A percentile compares a stretch with the other conserved stretches of the same genome.
phyloP scores from a whole-genome alignment of 2,113 vertebrate species.

The Cololabis saira region DNA sequence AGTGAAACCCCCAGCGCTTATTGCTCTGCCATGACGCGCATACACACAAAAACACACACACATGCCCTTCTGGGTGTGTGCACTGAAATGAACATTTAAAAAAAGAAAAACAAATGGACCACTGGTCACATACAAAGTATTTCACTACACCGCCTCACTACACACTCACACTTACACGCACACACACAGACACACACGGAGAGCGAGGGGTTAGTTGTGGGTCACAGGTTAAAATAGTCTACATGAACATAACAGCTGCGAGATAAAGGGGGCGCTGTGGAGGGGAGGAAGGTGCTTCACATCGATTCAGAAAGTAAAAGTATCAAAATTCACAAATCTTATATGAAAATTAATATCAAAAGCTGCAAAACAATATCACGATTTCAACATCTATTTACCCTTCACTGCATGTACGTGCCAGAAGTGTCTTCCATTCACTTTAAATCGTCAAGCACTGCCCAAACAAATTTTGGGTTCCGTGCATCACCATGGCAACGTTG shows the following conservation, averaged over 20 bases:
- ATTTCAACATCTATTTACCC: too few relatives aligned
- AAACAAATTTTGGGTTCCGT: too few relatives aligned
- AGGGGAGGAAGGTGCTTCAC: neutral
- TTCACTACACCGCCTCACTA: conserved; percentile 24
- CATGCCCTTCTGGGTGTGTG: conserved; percentile 40
- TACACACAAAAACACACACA: conserved; percentile 40
- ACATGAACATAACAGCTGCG: conserved; percentile 42
- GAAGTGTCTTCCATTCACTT: too few relatives aligned
- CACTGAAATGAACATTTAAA: conserved; percentile 40
- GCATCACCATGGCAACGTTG: too few relatives aligned
- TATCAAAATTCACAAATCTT: neutral
- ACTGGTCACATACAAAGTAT: conserved; percentile 42
- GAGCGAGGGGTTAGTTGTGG: conserved; percentile 58
- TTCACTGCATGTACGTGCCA: too few relatives aligned
- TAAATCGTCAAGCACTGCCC: too few relatives aligned
- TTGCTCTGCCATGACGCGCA: conserved; percentile 35
- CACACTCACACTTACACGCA: conserved; percentile 5
- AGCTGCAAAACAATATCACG: too few relatives aligned
- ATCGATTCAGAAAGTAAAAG: neutral
- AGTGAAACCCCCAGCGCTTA: conserved; percentile 70
- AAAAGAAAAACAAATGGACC: conserved; percentile 33
- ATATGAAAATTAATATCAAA: too few relatives aligned
- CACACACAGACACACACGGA: conserved; percentile 29
- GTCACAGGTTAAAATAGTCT: conserved; percentile 59
- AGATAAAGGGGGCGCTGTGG: conserved; percentile 34